These are phyloP conservation scores for Heliothis subflexa DNA, from an alignment of 1,140 invertebrate species.

Conservation along the genomic window DNA sequence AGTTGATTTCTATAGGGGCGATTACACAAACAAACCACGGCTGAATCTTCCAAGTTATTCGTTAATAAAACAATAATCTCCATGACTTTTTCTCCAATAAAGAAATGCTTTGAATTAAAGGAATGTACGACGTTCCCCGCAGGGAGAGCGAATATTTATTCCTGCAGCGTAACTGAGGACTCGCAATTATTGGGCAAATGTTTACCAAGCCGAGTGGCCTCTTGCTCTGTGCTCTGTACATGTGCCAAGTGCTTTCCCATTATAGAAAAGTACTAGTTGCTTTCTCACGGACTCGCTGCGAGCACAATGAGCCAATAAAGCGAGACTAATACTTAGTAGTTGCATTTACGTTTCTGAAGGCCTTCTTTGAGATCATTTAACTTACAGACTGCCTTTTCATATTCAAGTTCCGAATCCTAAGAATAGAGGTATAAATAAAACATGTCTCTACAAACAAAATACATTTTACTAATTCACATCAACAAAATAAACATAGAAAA, in stretches of 20 bases:
- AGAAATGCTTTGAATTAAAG: conserved; percentile 78
- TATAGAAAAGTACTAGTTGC: conserved; percentile 74
- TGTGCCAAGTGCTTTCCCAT: conserved; percentile 71
- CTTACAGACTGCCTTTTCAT: background rate
- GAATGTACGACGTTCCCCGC: conserved; percentile 69
- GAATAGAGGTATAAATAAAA: conserved; percentile 8
- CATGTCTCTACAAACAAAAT: background rate
- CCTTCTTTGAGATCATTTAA: background rate
- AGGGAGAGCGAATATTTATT: conserved; percentile 77
- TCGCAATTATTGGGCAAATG: conserved; percentile 83
- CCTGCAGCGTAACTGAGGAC: conserved; percentile 76
- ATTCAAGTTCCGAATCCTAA: no score
- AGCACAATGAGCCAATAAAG: conserved; percentile 64
- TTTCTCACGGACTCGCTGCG: conserved; percentile 63
- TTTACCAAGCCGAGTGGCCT: conserved; percentile 75
- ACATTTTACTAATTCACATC: background rate
- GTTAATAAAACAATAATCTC: conserved; percentile 77
- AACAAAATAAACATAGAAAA: conserved; percentile 3
- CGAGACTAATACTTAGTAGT: conserved; percentile 51
- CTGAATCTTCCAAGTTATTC: conserved; percentile 56
- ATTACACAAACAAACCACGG: conserved; percentile 40
- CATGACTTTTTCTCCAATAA: conserved; percentile 77
- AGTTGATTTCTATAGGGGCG: conserved; percentile 33
- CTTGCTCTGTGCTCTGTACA: conserved; percentile 62
- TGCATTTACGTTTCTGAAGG: conserved; percentile 33